These are phyloP conservation scores for Rhinopomastus cyanomelas DNA, from an alignment of 2,113 vertebrate genomes.

Conservation along the genomic window DNA sequence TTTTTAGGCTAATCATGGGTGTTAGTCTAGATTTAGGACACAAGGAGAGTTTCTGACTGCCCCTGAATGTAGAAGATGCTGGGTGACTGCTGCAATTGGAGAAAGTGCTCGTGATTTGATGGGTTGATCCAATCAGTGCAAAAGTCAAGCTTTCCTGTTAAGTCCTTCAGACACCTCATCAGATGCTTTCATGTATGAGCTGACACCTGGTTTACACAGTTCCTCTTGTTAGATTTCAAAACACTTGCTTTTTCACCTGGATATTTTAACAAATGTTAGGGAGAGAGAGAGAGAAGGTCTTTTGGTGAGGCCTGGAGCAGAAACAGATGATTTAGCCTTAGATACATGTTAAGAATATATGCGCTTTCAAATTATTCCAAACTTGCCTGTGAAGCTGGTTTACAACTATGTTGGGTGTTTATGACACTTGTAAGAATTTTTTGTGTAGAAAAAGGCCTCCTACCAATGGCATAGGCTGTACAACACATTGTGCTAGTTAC, in stretches of 20 bases:
- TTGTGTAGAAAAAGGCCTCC: not conserved
- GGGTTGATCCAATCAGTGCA: not conserved
- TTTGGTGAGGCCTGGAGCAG: not conserved
- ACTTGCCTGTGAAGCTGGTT: not conserved
- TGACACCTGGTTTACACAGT: not conserved
- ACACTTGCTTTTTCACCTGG: not conserved
- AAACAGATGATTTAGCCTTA: not conserved
- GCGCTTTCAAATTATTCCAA: not conserved
- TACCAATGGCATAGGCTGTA: not conserved
- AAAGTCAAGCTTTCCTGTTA: not conserved
- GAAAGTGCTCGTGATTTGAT: not conserved
- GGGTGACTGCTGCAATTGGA: not conserved
- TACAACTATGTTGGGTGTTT: not conserved
- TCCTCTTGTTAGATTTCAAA: not conserved
- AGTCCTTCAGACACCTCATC: not conserved
- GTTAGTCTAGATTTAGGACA: not conserved
- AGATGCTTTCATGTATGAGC: not conserved
- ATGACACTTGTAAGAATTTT: not conserved
- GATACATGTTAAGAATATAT: rapidly evolving
- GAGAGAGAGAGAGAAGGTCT: not conserved
- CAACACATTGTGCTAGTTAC: not conserved
- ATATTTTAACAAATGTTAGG: not conserved
- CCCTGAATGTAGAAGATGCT: not conserved
- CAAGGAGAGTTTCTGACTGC: not conserved
- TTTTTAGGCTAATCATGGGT: not conserved